Evolutionary conservation across 2,888 invertebrate species (phyloP).

Genomic region (Amorpha juglandis): DNA sequence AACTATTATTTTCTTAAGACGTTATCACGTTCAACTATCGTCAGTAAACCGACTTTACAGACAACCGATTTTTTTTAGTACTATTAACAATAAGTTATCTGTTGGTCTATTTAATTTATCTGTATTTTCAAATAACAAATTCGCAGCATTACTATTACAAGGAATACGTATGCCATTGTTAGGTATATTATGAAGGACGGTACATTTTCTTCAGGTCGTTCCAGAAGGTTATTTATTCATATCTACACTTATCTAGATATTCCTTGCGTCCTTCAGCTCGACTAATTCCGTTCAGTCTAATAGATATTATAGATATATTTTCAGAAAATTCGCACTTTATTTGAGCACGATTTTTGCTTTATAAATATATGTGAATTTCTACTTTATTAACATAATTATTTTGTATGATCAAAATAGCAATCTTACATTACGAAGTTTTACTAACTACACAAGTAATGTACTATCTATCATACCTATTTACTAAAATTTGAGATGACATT

Average conservation of each 20-base stretch:
- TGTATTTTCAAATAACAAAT: background rate
- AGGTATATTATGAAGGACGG: slow-evolving; percentile 68
- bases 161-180: background rate
- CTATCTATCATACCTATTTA: slow-evolving; percentile 55
- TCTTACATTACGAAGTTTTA: slow-evolving; percentile 44
- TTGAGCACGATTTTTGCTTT: slow-evolving; percentile 16
- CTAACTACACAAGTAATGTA: slow-evolving; percentile 46
- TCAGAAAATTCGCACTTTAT: slow-evolving; percentile 14
- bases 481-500: slow-evolving; percentile 71
- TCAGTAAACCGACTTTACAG: too few relatives aligned
- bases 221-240: slow-evolving; percentile 27
- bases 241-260: slow-evolving; percentile 42
- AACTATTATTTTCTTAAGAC: too few relatives aligned
- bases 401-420: slow-evolving; percentile 29
- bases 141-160: background rate
- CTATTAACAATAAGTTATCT: too few relatives aligned
- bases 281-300: slow-evolving; percentile 53
- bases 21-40: too few relatives aligned
- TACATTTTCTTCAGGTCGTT: slow-evolving; percentile 61
- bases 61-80: too few relatives aligned
- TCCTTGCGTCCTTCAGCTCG: slow-evolving; percentile 42
- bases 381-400: slow-evolving; percentile 8
- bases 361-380: slow-evolving; percentile 20
- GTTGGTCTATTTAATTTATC: background rate
- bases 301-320: slow-evolving; percentile 32